Evolutionary conservation across 2,113 vertebrate genomes (phyloP).

Genomic region (Corythaixoides concolor): DNA sequence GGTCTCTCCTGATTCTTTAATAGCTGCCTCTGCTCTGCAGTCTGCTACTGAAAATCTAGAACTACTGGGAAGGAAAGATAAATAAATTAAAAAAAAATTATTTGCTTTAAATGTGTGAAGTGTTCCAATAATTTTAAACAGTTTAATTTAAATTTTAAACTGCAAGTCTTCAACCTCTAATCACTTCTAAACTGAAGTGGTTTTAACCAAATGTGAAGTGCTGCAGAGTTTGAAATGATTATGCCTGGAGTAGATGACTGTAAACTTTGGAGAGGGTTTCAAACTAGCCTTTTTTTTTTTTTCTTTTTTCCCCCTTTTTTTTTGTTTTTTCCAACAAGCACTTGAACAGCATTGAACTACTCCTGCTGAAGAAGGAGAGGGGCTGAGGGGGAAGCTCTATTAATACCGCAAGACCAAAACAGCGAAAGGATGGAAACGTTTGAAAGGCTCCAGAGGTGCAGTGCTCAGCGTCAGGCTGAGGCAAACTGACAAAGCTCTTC

Average conservation of each 20-base stretch:
- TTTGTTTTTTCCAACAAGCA: not conserved
- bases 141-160: constrained; percentile 82
- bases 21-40: not conserved
- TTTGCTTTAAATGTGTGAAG: constrained; percentile 78
- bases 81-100: constrained; percentile 61
- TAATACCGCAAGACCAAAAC: not conserved
- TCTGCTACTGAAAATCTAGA: constrained; percentile 34
- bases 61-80: constrained; percentile 33
- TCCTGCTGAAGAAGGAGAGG: not conserved
- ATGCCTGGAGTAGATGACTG: constrained; percentile 20
- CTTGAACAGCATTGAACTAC: not conserved
- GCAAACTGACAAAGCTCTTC: not conserved
- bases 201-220: constrained; percentile 79
- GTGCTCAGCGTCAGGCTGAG: not conserved
- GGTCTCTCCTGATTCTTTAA: not conserved
- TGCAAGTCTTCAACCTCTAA: constrained; percentile 76
- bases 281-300: not conserved
- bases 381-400: not conserved
- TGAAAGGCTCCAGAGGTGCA: not conserved
- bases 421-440: not conserved
- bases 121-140: constrained; percentile 75
- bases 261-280: constrained; percentile 61
- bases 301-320: not conserved
- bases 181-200: constrained; percentile 80
- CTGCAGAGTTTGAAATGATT: constrained; percentile 68